Evolutionary conservation across 2,888 invertebrate species (phyloP).

Genomic region (Drosophila mulleri): DNA sequence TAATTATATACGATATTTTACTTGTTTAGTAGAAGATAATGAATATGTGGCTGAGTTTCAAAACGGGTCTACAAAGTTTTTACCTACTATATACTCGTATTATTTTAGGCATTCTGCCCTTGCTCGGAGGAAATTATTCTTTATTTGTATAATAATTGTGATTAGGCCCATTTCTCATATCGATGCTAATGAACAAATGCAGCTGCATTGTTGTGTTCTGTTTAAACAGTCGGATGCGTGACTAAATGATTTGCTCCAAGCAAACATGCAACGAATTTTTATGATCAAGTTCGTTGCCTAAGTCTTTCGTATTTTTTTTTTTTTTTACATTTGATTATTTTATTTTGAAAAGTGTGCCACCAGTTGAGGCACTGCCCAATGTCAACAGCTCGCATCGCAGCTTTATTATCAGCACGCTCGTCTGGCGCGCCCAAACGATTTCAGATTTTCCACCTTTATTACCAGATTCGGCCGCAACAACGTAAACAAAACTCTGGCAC

Average conservation of each 20-base stretch:
- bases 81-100: too few species aligned
- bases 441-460: slow-evolving; percentile 9
- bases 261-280: slow-evolving; percentile 36
- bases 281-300: slow-evolving; percentile 69
- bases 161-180: slow-evolving; percentile 50
- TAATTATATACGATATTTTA: neutral
- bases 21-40: too few species aligned
- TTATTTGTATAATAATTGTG: slow-evolving; percentile 28
- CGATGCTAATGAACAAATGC: slow-evolving; percentile 59
- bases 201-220: slow-evolving; percentile 31
- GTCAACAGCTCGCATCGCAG: slow-evolving; percentile 13
- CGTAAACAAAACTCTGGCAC: slow-evolving; percentile 24
- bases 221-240: slow-evolving; percentile 46
- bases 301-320: slow-evolving; percentile 59
- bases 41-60: too few species aligned
- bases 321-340: too few species aligned
- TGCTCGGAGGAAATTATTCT: neutral
- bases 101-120: neutral
- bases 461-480: slow-evolving; percentile 4
- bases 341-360: slow-evolving; percentile 19
- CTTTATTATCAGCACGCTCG: slow-evolving; percentile 32
- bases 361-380: slow-evolving; percentile 16
- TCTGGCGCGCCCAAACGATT: slow-evolving; percentile 46
- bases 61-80: too few species aligned
- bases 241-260: slow-evolving; percentile 27